These are phyloP conservation scores for Dasypolia templi DNA, from an alignment of 2,888 invertebrate species.

Conservation along the genomic window DNA sequence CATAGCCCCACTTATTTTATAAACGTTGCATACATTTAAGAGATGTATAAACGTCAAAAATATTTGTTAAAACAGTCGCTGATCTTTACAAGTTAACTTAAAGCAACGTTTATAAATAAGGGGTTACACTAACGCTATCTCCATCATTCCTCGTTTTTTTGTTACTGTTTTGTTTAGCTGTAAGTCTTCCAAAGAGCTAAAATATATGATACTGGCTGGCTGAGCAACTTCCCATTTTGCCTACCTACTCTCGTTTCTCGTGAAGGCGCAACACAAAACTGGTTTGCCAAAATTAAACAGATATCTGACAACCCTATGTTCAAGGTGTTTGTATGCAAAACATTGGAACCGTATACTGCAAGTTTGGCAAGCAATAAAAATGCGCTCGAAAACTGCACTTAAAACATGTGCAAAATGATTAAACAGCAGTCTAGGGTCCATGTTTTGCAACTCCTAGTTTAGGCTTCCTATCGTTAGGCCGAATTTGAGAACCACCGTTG, in stretches of 20 bases:
- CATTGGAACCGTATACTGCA: slow-evolving; percentile 51
- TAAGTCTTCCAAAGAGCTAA: too few species aligned
- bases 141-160: too few species aligned
- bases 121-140: too few species aligned
- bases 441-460: slow-evolving; percentile 41
- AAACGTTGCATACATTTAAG: too few species aligned
- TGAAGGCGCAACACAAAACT: background rate
- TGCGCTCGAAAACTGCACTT: slow-evolving; percentile 57
- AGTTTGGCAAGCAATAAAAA: slow-evolving; percentile 60
- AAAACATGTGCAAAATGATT: slow-evolving; percentile 44
- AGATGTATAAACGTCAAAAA: too few species aligned
- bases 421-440: slow-evolving; percentile 27
- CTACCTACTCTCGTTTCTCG: background rate
- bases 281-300: background rate
- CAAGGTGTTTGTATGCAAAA: slow-evolving; percentile 56
- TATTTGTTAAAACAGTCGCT: too few species aligned
- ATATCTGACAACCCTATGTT: slow-evolving; percentile 31
- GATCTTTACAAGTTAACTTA: too few species aligned
- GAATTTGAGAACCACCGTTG: slow-evolving; percentile 44
- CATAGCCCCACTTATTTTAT: too few species aligned
- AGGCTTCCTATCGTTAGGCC: slow-evolving; percentile 42
- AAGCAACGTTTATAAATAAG: too few species aligned
- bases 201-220: background rate
- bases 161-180: too few species aligned
- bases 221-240: background rate